phyloP scores from a whole-genome alignment of 53 echinoderm and acorn worm species.

The Astropecten irregularis region DNA sequence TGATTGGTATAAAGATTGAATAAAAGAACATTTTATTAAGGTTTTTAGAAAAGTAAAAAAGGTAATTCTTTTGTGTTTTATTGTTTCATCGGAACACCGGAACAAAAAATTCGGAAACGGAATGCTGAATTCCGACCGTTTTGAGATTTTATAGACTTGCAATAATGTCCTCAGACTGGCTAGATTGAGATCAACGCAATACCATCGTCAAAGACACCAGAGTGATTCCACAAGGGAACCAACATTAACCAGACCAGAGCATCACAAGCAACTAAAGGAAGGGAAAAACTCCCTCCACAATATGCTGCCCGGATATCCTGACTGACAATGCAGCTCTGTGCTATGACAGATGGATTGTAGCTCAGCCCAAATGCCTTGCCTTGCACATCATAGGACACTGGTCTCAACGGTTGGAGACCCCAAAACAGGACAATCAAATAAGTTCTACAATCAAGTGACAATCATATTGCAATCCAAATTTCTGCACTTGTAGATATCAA shows the following conservation, averaged over 20 bases:
- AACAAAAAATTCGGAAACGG: no score
- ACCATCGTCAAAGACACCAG: conserved; percentile 5
- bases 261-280: background rate
- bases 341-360: background rate
- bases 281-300: conserved; percentile 13
- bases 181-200: background rate
- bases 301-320: background rate
- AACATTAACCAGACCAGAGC: background rate
- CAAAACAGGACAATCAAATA: background rate
- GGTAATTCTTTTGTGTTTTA: no score
- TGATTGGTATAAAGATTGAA: no score
- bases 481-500: background rate
- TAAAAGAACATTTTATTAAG: no score
- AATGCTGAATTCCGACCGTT: no score
- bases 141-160: no score
- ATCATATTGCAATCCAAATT: background rate
- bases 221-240: background rate
- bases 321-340: background rate
- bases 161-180: conserved; percentile 10
- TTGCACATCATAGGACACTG: conserved; percentile 3
- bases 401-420: background rate
- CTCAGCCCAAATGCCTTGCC: conserved; percentile 65
- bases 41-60: no score
- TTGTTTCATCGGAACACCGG: no score
- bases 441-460: background rate